These are phyloP conservation scores for Apotomis turbidana DNA, from an alignment of 2,888 invertebrate genomes.

Conservation along the genomic window DNA sequence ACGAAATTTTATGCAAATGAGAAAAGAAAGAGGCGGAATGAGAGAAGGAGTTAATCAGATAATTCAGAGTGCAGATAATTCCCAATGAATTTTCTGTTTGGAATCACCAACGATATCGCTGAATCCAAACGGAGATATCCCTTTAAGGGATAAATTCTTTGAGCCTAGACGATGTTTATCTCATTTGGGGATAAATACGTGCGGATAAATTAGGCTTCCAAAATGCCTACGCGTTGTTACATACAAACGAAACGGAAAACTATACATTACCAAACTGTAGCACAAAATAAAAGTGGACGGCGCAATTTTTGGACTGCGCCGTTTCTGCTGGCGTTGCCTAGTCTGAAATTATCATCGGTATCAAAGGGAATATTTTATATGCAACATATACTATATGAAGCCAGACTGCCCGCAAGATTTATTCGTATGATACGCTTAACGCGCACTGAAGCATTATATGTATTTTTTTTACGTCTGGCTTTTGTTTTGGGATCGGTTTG, in stretches of 20 bases:
- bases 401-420: constrained; percentile 80
- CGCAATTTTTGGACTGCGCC: constrained; percentile 9
- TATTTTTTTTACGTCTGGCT: constrained; percentile 70
- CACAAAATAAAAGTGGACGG: constrained; percentile 12
- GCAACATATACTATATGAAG: constrained; percentile 47
- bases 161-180: constrained; percentile 30
- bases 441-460: constrained; percentile 76
- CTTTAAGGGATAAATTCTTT: constrained; percentile 28
- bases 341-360: constrained; percentile 80
- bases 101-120: constrained; percentile 25
- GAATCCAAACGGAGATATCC: constrained; percentile 5
- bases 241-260: constrained; percentile 13
- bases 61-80: constrained; percentile 38
- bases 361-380: constrained; percentile 84
- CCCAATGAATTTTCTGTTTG: constrained; percentile 34
- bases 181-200: constrained; percentile 5
- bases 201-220: constrained; percentile 1
- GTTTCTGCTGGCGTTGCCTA: constrained; percentile 68
- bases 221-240: constrained; percentile 7
- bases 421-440: constrained; percentile 65
- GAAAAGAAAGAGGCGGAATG: constrained; percentile 22
- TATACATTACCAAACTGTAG: constrained; percentile 2
- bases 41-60: constrained; percentile 40
- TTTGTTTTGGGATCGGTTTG: constrained; percentile 64
- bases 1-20: constrained; percentile 35